Base-by-base conservation (phyloP, 1,140 invertebrate genomes). In the Saxidomus purpurata region DNA sequence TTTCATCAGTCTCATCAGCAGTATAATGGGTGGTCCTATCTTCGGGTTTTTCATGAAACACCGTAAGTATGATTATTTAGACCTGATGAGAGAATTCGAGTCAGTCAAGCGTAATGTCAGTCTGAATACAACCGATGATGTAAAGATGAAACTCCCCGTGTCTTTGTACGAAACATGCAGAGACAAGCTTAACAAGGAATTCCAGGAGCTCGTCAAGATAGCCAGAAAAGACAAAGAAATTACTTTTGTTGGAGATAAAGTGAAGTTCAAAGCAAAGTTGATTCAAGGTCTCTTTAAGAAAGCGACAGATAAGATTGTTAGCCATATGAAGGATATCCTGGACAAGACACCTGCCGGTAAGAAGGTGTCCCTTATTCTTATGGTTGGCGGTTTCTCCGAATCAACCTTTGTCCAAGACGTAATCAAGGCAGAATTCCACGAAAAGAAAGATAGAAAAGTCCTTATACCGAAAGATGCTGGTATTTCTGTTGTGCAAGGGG, bases 331-430 rank as follows among this genome's bases (percentile, higher is more conserved):
- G 59, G 25, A 77, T 0, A 89, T 92, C n/a, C 49, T 92, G 28
- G 22, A 82, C 17, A 55, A 84, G 38, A 67, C 38, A n/a, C 69
- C 74, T 13, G 71, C 25, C 15, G 82, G 76, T 19, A 63, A 81
- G 69, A 81, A 67, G 17, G 61, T 92, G 0, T 74, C 77, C 0
- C 36, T 85, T 3, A 89, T 92, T 28, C 61, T 92, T 11, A 67
- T 92, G 88, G 90, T 91, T 22, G 91, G 91, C n/a, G 91, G 91
- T 15, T 92, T 91, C 55, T 87, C 91, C 0, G 91, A 92, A 59
- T 90, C 80, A 59, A 22, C 87, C 0, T 87, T 81, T 47, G 71
- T 92, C 22, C 90, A 91, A 55, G 84, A 89, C 40, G 86, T 82
- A 17, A 77, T 92, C 11, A 83, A 83, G 22, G 55, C 36, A 15